Percentiles rank a stretch among this genome's conserved stretches.
Evolutionary conservation across 2,113 vertebrate species (phyloP).

Genomic region (Acrocephalus arundinaceus): DNA sequence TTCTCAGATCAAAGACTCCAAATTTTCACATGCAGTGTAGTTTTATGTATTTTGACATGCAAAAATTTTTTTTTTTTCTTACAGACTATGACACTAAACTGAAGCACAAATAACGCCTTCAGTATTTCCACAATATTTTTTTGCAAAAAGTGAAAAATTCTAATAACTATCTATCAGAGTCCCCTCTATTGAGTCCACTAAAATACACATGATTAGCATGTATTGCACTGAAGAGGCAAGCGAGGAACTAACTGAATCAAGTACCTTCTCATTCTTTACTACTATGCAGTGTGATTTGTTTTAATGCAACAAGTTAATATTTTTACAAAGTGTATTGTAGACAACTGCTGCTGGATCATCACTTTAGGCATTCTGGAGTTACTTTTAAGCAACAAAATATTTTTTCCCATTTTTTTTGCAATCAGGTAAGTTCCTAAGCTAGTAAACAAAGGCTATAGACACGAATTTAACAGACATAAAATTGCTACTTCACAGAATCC

Average conservation of each 20-base stretch:
- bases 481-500: neutral
- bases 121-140: neutral
- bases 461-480: neutral
- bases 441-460: neutral
- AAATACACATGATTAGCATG: neutral
- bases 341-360: neutral
- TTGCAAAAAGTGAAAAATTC: neutral
- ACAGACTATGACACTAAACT: neutral
- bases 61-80: neutral
- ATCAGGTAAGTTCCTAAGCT: neutral
- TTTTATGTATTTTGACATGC: neutral
- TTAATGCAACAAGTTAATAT: neutral
- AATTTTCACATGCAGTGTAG: neutral
- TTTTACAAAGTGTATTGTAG: neutral
- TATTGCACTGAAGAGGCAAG: neutral
- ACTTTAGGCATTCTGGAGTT: neutral
- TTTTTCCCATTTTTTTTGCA: neutral
- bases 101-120: neutral
- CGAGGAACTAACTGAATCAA: neutral
- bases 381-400: neutral
- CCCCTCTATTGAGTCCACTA: neutral
- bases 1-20: neutral
- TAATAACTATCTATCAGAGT: neutral
- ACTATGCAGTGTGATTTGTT: neutral
- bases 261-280: neutral